A percentile compares a stretch with the other conserved stretches of the same genome.
Evolutionary conservation across 2,888 invertebrate genomes (phyloP).

Genomic region (Hemithea aestivaria): DNA sequence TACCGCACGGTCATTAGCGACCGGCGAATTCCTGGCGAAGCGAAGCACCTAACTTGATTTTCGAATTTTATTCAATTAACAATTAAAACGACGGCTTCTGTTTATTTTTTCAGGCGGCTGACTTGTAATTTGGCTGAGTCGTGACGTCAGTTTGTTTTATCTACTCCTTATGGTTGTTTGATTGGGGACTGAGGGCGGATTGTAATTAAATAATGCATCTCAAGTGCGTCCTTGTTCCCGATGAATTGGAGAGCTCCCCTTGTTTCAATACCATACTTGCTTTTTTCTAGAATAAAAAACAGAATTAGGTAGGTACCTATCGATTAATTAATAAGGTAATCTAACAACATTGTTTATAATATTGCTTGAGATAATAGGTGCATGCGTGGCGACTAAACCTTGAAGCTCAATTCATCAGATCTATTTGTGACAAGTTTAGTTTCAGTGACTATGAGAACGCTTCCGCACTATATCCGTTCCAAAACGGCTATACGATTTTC

Average conservation of each 20-base stretch:
- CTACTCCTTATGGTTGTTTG: conserved; percentile 39
- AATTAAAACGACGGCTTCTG: conserved; percentile 62
- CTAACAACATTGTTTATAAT: no score
- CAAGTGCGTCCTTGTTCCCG: conserved; percentile 14
- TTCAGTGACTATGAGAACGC: no score
- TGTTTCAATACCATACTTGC: no score
- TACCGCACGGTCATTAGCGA: conserved; percentile 53
- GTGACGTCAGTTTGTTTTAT: conserved; percentile 46
- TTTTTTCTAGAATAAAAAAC: no score
- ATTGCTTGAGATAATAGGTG: no score
- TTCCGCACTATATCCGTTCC: no score
- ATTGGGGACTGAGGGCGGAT: conserved; percentile 16
- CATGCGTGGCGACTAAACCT: no score
- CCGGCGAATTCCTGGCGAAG: conserved; percentile 43
- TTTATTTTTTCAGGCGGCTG: conserved; percentile 61
- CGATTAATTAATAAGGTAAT: no score
- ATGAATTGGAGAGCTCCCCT: conserved; percentile 8
- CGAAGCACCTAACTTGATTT: conserved; percentile 61
- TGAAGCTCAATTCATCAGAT: no score
- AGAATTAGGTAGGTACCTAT: no score
- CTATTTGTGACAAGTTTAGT: no score
- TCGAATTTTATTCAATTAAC: conserved; percentile 72
- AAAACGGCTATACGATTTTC: no score
- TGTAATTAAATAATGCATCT: conserved; percentile 24
- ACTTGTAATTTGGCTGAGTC: conserved; percentile 51